Base-by-base conservation (phyloP, 1,140 invertebrate genomes). In the Cyrtorhinus lividipennis region DNA sequence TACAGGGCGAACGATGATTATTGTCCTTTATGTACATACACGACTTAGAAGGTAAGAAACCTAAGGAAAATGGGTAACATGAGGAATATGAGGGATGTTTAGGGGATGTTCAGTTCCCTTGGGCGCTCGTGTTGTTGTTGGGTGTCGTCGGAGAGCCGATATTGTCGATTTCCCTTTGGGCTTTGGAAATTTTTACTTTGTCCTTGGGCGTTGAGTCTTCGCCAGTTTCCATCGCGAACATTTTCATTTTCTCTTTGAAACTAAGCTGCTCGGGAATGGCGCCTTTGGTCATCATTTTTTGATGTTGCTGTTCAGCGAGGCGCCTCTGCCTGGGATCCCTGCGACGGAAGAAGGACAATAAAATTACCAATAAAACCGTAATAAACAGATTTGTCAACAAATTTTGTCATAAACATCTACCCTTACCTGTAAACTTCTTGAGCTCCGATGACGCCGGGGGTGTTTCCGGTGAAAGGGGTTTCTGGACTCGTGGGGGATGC, bases 171-270 rank as follows among this genome's bases (percentile, higher is more conserved):
- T 93, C 90, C 67, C 90, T 80, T 74, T 94, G 90, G 38, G 90
- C 90, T 67, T 87, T 79, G n/a, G 90, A 93, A 71, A 91, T 92
- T 77, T 93, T 95, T 38, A 92, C 87, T 78, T 92, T 93, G 71
- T 93, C 90, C 73, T 88, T 86, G 46, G 90, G 90, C 13, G 90
- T 90, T 66, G 85, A 82, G 68, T 83, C 80, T 73, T 94, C 90
- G 24, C 90, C 90, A 0, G 88, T 88, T 75, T 93, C 90, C 76
- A 92, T 85, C 13, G 91, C 92, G 77, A 95, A 95, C 90, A 95
- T 93, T 74, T 93, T 92, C 90, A 95, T 95, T 75, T 95, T 95
- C 72, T 95, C 92, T 72, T 92, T 90, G 72, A 95, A 95, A 59
- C 86, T 88, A 10, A 95, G 76, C 70, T 93, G 92, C 72, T 94